Percentiles rank a stretch among this genome's conserved stretches.
These are phyloP conservation scores for Capitella teleta DNA, from an alignment of 1,140 invertebrate species.

Conservation along the genomic window DNA sequence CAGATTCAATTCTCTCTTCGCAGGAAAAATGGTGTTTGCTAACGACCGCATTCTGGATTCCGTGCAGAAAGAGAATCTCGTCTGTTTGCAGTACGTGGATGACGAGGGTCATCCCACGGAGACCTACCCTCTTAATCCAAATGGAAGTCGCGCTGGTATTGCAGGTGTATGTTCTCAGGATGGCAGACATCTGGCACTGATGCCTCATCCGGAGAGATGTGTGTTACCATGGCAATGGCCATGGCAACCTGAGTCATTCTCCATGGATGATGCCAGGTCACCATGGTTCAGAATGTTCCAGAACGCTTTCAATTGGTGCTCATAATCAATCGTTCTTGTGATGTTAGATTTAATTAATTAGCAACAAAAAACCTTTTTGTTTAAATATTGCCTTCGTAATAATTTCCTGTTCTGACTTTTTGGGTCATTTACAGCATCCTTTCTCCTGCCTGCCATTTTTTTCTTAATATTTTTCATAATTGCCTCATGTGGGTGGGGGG, in stretches of 20 bases:
- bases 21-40: conserved; percentile 50
- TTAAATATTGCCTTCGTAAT: no score
- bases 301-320: conserved; percentile 81
- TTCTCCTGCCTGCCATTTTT: no score
- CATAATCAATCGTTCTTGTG: no score
- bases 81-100: conserved; percentile 73
- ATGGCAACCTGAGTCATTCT: conserved; percentile 34
- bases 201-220: conserved; percentile 91
- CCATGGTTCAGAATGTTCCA: conserved; percentile 87
- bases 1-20: conserved; percentile 15
- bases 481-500: no score
- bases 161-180: conserved; percentile 78
- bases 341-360: no score
- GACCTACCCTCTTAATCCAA: conserved; percentile 84
- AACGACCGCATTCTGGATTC: conserved; percentile 44
- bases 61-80: conserved; percentile 52
- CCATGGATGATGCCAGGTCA: conserved; percentile 47
- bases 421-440: no score
- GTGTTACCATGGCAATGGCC: conserved; percentile 39
- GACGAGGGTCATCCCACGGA: conserved; percentile 64
- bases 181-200: conserved; percentile 88
- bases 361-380: no score
- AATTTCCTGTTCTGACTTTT: no score
- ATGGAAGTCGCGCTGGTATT: conserved; percentile 66
- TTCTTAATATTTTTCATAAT: no score